Base-by-base conservation (phyloP, 2,797 vertebrate species). In the Chaetophractus vellerosus region DNA sequence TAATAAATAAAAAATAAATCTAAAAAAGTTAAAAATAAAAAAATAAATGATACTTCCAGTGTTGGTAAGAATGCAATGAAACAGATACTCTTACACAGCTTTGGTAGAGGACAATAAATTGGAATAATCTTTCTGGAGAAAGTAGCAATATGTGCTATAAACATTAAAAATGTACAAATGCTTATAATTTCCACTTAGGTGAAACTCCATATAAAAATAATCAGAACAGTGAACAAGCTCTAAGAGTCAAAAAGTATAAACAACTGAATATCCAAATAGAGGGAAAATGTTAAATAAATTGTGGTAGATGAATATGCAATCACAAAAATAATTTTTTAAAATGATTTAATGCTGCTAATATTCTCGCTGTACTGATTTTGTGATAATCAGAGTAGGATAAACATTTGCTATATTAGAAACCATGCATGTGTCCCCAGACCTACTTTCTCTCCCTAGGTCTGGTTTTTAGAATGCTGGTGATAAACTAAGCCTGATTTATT, bases 1-100 rank as follows among this genome's bases (percentile, higher is more conserved):
- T n/a, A n/a, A n/a, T n/a, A n/a, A n/a, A n/a, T n/a, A n/a, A n/a
- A n/a, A n/a, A n/a, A n/a, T n/a, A n/a, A n/a, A n/a, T n/a, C n/a
- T n/a, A n/a, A n/a, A n/a, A n/a, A n/a, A n/a, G n/a, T n/a, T n/a
- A n/a, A n/a, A n/a, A n/a, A n/a, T n/a, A n/a, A n/a, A n/a, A n/a
- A n/a, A n/a, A n/a, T n/a, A n/a, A n/a, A n/a, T n/a, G n/a, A n/a
- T n/a, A n/a, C n/a, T n/a, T 7, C 57, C 24, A 9, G 41, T 33
- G 18, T 81, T 95, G 36, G n/a, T 74, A 93, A 93, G n/a, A 96
- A 76, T 36, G 10, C 31, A 76, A 26, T 71, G 36, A 88, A 84
- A 93, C 41, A 88, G 26, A 78, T 61, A 79, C 31, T 85, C 45
- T 74, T 48, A 21, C 15, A 91, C 1, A 28, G 12, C 59, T 23